phyloP scores from a whole-genome alignment of 1,140 invertebrate species.

The Trichonephila inaurata region DNA sequence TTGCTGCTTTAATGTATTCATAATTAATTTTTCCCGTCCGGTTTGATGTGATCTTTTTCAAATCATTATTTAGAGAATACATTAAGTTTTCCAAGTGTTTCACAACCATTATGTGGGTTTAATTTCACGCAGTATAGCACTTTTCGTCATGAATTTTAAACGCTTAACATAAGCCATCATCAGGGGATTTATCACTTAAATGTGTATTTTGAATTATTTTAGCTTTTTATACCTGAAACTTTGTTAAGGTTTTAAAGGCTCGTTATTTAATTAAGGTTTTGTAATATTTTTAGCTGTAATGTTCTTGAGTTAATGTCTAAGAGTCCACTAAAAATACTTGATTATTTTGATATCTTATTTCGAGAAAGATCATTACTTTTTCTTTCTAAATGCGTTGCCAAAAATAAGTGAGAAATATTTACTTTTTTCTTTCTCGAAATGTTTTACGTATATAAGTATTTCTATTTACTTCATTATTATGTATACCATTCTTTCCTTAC shows the following conservation, averaged over 20 bases:
- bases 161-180: neutral
- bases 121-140: neutral
- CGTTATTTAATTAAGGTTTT: neutral
- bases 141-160: conserved; percentile 18
- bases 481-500: too few relatives aligned
- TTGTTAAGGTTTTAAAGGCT: neutral
- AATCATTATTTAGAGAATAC: neutral
- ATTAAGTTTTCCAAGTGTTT: neutral
- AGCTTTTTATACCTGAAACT: neutral
- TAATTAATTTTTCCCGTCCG: conserved; percentile 22
- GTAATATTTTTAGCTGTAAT: neutral
- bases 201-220: conserved; percentile 5
- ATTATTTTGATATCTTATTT: neutral
- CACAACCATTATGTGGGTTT: neutral
- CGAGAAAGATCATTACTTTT: neutral
- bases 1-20: conserved; percentile 29
- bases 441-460: too few relatives aligned
- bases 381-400: neutral
- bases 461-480: neutral
- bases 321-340: neutral
- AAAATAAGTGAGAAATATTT: neutral
- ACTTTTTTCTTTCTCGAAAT: neutral
- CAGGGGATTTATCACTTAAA: neutral
- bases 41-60: conserved; percentile 19
- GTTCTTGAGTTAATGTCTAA: neutral